Evolutionary conservation across 2,888 invertebrate species (phyloP).

Genomic region (Campaea margaritaria): DNA sequence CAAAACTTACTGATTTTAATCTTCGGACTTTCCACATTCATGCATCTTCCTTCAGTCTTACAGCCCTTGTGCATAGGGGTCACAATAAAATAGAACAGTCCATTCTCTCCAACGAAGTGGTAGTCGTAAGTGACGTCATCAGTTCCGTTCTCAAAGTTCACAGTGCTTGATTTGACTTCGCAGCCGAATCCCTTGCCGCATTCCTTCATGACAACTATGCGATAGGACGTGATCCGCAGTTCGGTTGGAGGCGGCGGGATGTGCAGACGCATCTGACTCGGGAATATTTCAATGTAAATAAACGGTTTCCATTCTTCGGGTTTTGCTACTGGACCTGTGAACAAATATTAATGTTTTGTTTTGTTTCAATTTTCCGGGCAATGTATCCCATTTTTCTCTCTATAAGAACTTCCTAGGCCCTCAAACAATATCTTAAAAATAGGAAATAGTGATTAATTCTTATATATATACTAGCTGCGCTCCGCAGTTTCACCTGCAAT

Average conservation of each 20-base stretch:
- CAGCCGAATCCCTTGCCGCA: conserved; percentile 52
- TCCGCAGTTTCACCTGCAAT: too few species aligned
- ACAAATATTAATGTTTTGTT: too few species aligned
- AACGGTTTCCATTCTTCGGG: conserved; percentile 75
- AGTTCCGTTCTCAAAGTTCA: conserved; percentile 53
- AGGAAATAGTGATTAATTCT: too few species aligned
- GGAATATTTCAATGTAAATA: conserved; percentile 74
- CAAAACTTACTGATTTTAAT: conserved; percentile 70
- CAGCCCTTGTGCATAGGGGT: conserved; percentile 66
- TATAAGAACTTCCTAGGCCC: too few species aligned
- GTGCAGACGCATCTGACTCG: conserved; percentile 64
- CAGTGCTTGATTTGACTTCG: conserved; percentile 48
- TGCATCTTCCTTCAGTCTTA: conserved; percentile 50
- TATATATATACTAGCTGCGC: too few species aligned
- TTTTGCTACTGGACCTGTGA: conserved; percentile 62
- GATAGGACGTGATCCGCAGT: conserved; percentile 62
- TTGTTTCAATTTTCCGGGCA: too few species aligned
- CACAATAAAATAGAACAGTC: conserved; percentile 69
- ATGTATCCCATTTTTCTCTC: too few species aligned
- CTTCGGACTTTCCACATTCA: conserved; percentile 67
- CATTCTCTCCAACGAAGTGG: conserved; percentile 62
- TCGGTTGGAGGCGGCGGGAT: conserved; percentile 69
- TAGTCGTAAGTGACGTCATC: conserved; percentile 70
- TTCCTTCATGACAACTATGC: conserved; percentile 61
- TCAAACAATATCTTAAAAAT: too few species aligned